Evolutionary conservation across 2,113 vertebrate species (phyloP).

Genomic region (Muscicapa adusta): DNA sequence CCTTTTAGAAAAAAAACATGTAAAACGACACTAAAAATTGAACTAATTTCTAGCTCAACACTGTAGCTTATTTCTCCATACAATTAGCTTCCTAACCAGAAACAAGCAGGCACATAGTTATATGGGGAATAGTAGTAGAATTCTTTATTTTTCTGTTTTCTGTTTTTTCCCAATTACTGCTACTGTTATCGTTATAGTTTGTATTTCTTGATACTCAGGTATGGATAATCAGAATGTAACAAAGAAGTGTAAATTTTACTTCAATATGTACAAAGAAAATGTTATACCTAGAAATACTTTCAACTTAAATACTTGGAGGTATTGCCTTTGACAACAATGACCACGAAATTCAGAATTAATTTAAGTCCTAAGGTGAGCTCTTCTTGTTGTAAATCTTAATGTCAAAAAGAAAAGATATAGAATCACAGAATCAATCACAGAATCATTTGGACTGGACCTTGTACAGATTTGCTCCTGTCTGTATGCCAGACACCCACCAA

Average conservation of each 20-base stretch:
- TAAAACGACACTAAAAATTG: background rate
- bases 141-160: background rate
- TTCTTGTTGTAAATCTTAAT: background rate
- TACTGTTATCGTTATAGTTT: background rate
- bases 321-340: background rate
- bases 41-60: background rate
- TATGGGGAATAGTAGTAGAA: background rate
- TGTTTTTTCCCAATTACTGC: background rate
- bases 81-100: background rate
- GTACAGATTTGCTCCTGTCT: background rate
- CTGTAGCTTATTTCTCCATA: background rate
- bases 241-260: background rate
- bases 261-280: background rate
- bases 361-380: background rate
- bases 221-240: background rate
- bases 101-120: background rate
- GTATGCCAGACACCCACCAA: background rate
- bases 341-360: background rate
- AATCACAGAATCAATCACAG: background rate
- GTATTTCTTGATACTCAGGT: background rate
- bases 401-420: background rate
- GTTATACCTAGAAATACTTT: background rate
- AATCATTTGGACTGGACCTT: background rate
- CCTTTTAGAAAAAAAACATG: background rate
- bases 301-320: background rate